Evolutionary conservation across 2,113 vertebrate genomes (phyloP).

Genomic region (Cololabis saira): DNA sequence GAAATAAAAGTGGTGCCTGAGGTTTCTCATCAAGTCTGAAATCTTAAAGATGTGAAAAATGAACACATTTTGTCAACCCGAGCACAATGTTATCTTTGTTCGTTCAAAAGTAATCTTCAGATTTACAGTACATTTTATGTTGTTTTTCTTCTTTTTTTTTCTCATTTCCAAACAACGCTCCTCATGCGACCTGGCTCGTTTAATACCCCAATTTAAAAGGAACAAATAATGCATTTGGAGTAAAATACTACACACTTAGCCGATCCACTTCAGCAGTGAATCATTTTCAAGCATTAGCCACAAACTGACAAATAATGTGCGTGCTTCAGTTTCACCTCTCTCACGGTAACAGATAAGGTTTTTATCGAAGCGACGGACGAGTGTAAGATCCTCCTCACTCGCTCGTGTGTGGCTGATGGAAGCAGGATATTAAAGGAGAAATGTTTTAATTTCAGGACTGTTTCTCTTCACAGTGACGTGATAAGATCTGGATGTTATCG

Average conservation of each 20-base stretch:
- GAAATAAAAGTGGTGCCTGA: slow-evolving; percentile 64
- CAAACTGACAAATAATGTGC: slow-evolving; percentile 18
- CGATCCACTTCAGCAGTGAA: slow-evolving; percentile 31
- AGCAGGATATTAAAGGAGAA: slow-evolving; percentile 3
- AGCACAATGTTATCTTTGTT: slow-evolving; percentile 28
- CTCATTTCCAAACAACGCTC: slow-evolving; percentile 52
- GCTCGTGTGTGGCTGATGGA: slow-evolving; percentile 7
- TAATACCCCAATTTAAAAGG: slow-evolving; percentile 30
- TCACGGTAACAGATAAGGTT: slow-evolving; percentile 13
- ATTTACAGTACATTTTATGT: slow-evolving; percentile 5
- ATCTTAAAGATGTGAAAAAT: slow-evolving; percentile 42
- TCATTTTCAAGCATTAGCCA: slow-evolving; percentile 18
- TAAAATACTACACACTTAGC: slow-evolving; percentile 34
- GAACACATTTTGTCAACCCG: slow-evolving; percentile 8
- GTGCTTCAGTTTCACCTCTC: slow-evolving; percentile 26
- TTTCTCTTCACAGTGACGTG: slow-evolving; percentile 21
- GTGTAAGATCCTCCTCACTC: slow-evolving; percentile 27
- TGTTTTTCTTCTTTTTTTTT: slow-evolving; percentile 18
- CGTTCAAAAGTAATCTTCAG: slow-evolving; percentile 28
- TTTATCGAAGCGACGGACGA: slow-evolving; percentile 26
- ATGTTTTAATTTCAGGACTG: background rate
- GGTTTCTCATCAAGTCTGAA: slow-evolving; percentile 53
- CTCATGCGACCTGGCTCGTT: slow-evolving; percentile 32
- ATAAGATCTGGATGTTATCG: slow-evolving; percentile 12
- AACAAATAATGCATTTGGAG: slow-evolving; percentile 15